Evolutionary conservation across 2,888 invertebrate genomes (phyloP).

Genomic region (Alentia gelatinosa): DNA sequence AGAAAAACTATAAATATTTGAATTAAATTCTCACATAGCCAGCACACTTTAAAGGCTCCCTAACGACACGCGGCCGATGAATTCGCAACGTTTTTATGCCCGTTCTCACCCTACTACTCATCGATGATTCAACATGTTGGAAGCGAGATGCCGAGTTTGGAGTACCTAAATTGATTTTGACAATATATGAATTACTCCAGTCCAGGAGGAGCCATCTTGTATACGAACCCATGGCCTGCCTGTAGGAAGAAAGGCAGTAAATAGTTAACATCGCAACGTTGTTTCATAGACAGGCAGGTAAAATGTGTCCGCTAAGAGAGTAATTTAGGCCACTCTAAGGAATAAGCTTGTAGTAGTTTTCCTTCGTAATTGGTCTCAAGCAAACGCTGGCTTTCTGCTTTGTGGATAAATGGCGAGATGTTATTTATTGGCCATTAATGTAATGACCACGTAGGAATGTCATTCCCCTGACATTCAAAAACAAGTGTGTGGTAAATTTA

Average conservation of each 20-base stretch:
- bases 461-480: no score
- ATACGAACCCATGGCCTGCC: neutral
- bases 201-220: neutral
- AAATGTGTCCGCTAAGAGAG: neutral
- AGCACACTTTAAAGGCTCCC: neutral
- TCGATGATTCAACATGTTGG: neutral
- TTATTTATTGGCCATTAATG: neutral
- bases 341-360: neutral
- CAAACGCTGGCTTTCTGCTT: neutral
- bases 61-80: neutral
- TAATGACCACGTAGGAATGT: no score
- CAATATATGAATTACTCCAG: neutral
- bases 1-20: conserved; percentile 51
- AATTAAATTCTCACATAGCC: conserved; percentile 45
- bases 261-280: neutral
- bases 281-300: conserved; percentile 7
- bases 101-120: neutral
- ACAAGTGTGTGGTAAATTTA: no score
- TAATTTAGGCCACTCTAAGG: neutral
- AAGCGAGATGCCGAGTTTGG: neutral
- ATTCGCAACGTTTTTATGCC: neutral
- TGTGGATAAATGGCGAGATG: neutral
- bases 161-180: conserved; percentile 34
- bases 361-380: neutral
- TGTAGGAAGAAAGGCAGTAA: neutral